A percentile compares a stretch with the other conserved stretches of the same genome.
Conservation (phyloP, 2,888 invertebrate species). For the Zygaena filipendulae region DNA sequence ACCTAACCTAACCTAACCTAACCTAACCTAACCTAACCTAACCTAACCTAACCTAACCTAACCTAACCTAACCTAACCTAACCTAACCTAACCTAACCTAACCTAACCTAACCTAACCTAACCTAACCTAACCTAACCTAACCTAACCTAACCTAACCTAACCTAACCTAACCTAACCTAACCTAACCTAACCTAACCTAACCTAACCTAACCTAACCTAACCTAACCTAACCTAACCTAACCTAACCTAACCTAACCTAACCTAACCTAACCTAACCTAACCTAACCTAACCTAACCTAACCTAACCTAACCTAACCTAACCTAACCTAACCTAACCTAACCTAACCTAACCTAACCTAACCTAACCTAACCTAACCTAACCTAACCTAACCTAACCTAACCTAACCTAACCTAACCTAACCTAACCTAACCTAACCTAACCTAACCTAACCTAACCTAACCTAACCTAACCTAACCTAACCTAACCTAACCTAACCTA, state of each 20-base stretch:
- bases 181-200: constrained; percentile 9
- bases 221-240: constrained; percentile 13
- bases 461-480: constrained; percentile 13
- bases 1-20: constrained; percentile 6
- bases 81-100: constrained; percentile 9
- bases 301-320: constrained; percentile 4
- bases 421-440: constrained; percentile 18
- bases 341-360: constrained; percentile 1
- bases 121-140: constrained; percentile 9
- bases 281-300: constrained; percentile 9
- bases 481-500: constrained; percentile 11
- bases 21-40: constrained; percentile 6
- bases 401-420: constrained; percentile 13
- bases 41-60: constrained; percentile 7
- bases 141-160: constrained; percentile 8
- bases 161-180: constrained; percentile 4
- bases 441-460: constrained; percentile 14
- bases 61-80: constrained; percentile 8
- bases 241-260: constrained; percentile 6
- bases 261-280: constrained; percentile 6
- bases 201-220: constrained; percentile 4
- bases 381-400: constrained; percentile 14
- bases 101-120: constrained; percentile 9
- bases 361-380: constrained; percentile 9
- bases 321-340: constrained; percentile 2